phyloP scores from a whole-genome alignment of 37 sponge, comb jelly and placozoan genomes.

The Oscarella lobularis region DNA sequence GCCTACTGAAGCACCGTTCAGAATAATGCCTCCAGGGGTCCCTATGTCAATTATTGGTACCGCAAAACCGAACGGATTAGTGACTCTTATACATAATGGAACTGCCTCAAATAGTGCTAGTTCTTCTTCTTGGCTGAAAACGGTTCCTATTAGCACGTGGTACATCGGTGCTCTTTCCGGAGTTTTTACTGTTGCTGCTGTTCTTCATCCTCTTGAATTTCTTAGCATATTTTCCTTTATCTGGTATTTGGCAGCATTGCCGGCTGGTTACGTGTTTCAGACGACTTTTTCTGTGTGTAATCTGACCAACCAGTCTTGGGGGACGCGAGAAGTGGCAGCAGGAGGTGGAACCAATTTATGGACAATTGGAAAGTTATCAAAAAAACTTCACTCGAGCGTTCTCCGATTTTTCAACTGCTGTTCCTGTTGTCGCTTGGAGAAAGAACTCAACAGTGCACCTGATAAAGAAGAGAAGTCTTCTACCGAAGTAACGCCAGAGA shows the following conservation, averaged over 20 bases:
- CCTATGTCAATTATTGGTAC: background rate
- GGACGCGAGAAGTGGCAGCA: constrained; percentile 55
- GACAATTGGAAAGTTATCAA: no score
- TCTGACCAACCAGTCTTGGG: constrained; percentile 67
- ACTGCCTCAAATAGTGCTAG: no score
- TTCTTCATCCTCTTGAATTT: constrained; percentile 44
- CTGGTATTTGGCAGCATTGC: constrained; percentile 70
- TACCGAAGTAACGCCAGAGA: no score
- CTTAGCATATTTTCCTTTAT: constrained; percentile 32
- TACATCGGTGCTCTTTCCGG: constrained; percentile 33
- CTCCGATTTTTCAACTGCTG: no score
- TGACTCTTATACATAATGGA: background rate
- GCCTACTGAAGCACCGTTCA: background rate
- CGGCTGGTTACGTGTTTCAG: constrained; percentile 66
- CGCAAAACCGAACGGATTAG: background rate
- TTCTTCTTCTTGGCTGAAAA: background rate
- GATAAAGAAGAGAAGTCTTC: no score
- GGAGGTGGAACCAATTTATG: no score
- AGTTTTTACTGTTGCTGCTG: constrained; percentile 32
- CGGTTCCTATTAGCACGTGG: constrained; percentile 5
- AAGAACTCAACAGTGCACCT: no score
- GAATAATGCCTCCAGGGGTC: no score
- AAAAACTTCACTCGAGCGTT: no score
- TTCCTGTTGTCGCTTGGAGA: no score
- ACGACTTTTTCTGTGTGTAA: constrained; percentile 73